Percentiles rank a stretch among this genome's conserved stretches.
Conservation (phyloP, 2,113 vertebrate species). For the Spea multiplicata region DNA sequence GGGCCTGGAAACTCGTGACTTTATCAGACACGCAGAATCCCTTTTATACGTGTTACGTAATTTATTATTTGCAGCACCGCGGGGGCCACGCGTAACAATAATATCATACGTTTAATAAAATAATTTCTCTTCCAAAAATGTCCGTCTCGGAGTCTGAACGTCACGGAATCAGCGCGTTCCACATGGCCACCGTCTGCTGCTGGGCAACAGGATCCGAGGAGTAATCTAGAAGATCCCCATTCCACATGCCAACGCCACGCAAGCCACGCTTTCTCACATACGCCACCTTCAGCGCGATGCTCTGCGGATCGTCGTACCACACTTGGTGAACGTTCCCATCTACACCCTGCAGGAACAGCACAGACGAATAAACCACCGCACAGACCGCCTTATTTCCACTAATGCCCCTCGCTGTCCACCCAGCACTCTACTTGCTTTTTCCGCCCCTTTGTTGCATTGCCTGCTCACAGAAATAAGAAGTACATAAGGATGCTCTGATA, state of each 20-base stretch:
- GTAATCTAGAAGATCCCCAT: slow-evolving; percentile 85
- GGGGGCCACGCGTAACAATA: not conserved
- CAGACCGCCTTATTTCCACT: too few relatives aligned
- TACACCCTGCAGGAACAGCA: slow-evolving; percentile 63
- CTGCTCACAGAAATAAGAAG: too few relatives aligned
- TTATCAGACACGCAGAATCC: too few relatives aligned
- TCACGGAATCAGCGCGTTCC: slow-evolving; percentile 75
- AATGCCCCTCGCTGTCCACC: too few relatives aligned
- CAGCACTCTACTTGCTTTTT: too few relatives aligned
- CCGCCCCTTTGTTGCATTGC: too few relatives aligned
- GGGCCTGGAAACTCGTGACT: too few relatives aligned
- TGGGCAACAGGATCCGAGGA: slow-evolving; percentile 63
- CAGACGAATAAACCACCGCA: too few relatives aligned
- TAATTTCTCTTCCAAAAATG: not conserved
- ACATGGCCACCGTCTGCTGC: slow-evolving; percentile 83
- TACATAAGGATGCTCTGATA: too few relatives aligned
- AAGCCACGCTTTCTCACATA: slow-evolving; percentile 69
- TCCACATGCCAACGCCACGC: slow-evolving; percentile 93
- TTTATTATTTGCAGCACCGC: too few relatives aligned
- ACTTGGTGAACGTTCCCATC: slow-evolving; percentile 81
- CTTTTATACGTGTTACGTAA: too few relatives aligned
- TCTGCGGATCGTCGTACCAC: slow-evolving; percentile 88
- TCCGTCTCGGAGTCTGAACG: too few relatives aligned
- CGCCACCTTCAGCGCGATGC: slow-evolving; percentile 79
- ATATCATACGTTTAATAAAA: not conserved